These are phyloP conservation scores for Pseudolaguvia tuberculata DNA, from an alignment of 2,113 vertebrate species.

Conservation along the genomic window DNA sequence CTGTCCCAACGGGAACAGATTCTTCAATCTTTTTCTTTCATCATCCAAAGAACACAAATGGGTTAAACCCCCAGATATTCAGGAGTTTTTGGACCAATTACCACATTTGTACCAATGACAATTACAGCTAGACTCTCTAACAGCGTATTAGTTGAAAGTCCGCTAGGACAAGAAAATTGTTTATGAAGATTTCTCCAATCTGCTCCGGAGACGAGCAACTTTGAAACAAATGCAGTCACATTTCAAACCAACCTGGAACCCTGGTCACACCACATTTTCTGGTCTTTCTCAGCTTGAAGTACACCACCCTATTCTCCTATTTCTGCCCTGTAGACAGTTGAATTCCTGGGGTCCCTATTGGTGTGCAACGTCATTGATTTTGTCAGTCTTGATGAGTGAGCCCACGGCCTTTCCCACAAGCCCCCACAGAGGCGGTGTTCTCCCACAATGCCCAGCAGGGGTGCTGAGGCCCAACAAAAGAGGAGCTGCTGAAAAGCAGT, in stretches of 20 bases:
- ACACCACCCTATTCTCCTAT: slow-evolving; percentile 62
- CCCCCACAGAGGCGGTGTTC: slow-evolving; percentile 67
- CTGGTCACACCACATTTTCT: not conserved
- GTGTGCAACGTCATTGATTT: slow-evolving; percentile 71
- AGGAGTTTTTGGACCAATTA: not conserved
- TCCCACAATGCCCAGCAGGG: slow-evolving; percentile 71
- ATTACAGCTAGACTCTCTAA: not conserved
- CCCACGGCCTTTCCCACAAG: slow-evolving; percentile 72
- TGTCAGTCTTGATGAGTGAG: slow-evolving; percentile 73
- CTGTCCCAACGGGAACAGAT: not conserved
- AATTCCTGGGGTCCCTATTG: slow-evolving; percentile 66
- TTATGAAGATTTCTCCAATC: not conserved
- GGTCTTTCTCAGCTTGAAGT: not conserved
- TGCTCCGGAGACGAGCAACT: too few relatives aligned
- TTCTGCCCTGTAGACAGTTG: slow-evolving; percentile 54
- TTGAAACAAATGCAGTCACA: not conserved
- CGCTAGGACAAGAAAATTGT: not conserved
- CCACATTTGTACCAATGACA: too few relatives aligned
- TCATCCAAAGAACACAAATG: not conserved
- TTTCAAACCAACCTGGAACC: not conserved
- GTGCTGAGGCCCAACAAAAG: slow-evolving; percentile 63
- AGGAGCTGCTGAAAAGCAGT: slow-evolving; percentile 51
- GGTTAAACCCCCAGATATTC: not conserved
- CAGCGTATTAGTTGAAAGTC: not conserved
- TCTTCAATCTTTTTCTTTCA: not conserved